phyloP scores from a whole-genome alignment of 2,888 invertebrate species.

The Torymus auratus region DNA sequence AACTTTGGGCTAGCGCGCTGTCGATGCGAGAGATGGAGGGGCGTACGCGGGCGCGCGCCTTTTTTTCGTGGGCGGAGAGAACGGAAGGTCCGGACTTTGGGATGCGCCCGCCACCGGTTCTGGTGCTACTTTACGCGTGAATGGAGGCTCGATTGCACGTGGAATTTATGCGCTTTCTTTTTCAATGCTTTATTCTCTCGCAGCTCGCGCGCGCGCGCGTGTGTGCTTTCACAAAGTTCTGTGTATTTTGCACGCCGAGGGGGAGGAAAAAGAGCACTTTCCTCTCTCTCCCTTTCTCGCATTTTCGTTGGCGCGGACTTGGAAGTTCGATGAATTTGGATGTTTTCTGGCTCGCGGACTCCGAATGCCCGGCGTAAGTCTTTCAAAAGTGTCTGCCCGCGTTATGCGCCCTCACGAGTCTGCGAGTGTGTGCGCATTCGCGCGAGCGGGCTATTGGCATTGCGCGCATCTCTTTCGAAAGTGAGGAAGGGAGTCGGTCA shows the following conservation, averaged over 20 bases:
- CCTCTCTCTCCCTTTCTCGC: background rate
- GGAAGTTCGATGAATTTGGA: conserved; percentile 46
- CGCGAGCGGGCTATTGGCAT: background rate
- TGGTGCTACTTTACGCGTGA: conserved; percentile 48
- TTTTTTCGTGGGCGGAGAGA: conserved; percentile 18
- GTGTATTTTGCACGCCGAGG: conserved; percentile 35
- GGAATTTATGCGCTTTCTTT: conserved; percentile 59
- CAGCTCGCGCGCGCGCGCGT: too few species aligned
- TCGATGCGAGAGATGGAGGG: background rate
- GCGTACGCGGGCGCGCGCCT: background rate
- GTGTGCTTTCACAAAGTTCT: conserved; percentile 39
- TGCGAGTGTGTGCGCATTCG: background rate
- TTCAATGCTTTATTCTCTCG: conserved; percentile 51
- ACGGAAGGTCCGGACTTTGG: background rate
- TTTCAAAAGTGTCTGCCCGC: background rate
- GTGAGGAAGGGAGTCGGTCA: too few species aligned
- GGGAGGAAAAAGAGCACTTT: background rate
- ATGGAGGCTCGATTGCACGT: conserved; percentile 54
- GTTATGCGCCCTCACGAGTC: background rate
- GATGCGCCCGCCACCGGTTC: background rate
- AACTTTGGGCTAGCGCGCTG: background rate
- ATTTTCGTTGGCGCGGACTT: conserved; percentile 2
- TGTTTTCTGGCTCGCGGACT: conserved; percentile 42
- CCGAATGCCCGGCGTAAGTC: conserved; percentile 18
- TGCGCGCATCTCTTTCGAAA: background rate